Evolutionary conservation across 2,113 vertebrate genomes (phyloP).

Genomic region (Phylloscopus whistleri): DNA sequence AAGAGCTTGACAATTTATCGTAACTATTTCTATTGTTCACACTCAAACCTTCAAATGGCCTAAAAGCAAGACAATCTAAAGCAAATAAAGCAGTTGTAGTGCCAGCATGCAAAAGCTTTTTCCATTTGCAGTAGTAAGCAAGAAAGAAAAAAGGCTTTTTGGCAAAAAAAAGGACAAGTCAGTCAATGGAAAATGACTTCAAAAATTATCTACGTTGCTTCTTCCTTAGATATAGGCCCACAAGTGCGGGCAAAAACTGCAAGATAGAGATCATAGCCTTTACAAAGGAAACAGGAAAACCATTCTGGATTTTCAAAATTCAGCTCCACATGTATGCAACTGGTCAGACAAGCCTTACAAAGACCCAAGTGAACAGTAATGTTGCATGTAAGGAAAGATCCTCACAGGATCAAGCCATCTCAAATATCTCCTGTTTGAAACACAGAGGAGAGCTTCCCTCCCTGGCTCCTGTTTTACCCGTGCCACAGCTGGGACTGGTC

Average conservation of each 20-base stretch:
- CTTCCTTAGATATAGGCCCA: not conserved
- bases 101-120: not conserved
- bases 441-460: not conserved
- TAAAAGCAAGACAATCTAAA: constrained; percentile 48
- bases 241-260: not conserved
- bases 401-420: not conserved
- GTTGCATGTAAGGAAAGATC: not conserved
- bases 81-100: not conserved
- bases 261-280: not conserved
- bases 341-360: not conserved
- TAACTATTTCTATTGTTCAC: constrained; percentile 34
- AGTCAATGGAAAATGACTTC: constrained; percentile 14
- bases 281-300: not conserved
- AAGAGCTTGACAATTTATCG: constrained; percentile 55
- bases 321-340: not conserved
- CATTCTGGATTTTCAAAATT: not conserved
- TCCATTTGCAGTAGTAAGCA: not conserved
- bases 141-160: not conserved
- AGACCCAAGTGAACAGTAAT: not conserved
- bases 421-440: not conserved
- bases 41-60: constrained; percentile 38
- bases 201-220: not conserved
- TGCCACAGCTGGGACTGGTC: not conserved
- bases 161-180: not conserved
- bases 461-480: not conserved